phyloP scores from a whole-genome alignment of 2,888 invertebrate species.

The Agrilus mali region DNA sequence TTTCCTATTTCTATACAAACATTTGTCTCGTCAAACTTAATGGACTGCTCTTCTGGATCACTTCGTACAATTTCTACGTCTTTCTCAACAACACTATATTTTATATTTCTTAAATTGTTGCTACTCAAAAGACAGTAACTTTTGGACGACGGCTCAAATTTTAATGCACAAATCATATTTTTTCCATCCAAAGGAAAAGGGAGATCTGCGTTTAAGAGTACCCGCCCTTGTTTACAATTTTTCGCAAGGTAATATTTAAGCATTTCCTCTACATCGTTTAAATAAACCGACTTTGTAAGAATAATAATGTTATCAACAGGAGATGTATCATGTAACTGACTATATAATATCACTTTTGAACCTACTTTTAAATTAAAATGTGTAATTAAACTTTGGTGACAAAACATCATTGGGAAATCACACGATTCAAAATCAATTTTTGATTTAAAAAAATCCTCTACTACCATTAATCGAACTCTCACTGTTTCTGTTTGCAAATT shows the following conservation, averaged over 20 bases:
- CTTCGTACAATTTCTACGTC: slow-evolving; percentile 5
- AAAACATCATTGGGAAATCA: slow-evolving; percentile 34
- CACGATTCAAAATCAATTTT: neutral
- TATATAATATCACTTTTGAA: slow-evolving; percentile 40
- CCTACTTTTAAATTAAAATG: slow-evolving; percentile 44
- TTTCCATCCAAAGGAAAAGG: slow-evolving; percentile 34
- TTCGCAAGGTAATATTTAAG: slow-evolving; percentile 42
- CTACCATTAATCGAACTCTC: slow-evolving; percentile 22
- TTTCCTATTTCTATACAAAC: slow-evolving; percentile 33
- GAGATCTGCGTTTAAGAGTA: slow-evolving; percentile 43
- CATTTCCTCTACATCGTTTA: slow-evolving; percentile 30
- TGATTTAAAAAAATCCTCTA: slow-evolving; percentile 23
- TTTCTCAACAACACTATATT: slow-evolving; percentile 23
- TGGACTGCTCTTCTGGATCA: neutral
- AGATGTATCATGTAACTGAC: slow-evolving; percentile 30
- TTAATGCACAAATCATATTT: slow-evolving; percentile 19
- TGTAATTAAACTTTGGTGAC: slow-evolving; percentile 41
- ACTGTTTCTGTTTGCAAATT: slow-evolving; percentile 14
- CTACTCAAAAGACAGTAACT: slow-evolving; percentile 40
- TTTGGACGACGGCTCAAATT: slow-evolving; percentile 34
- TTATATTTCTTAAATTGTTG: slow-evolving; percentile 40
- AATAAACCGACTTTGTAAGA: slow-evolving; percentile 19
- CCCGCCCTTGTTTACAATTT: slow-evolving; percentile 36
- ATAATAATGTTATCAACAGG: slow-evolving; percentile 39
- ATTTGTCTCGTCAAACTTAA: slow-evolving; percentile 7